Evolutionary conservation across 1,140 invertebrate genomes (phyloP).

Genomic region (Listronotus bonariensis): DNA sequence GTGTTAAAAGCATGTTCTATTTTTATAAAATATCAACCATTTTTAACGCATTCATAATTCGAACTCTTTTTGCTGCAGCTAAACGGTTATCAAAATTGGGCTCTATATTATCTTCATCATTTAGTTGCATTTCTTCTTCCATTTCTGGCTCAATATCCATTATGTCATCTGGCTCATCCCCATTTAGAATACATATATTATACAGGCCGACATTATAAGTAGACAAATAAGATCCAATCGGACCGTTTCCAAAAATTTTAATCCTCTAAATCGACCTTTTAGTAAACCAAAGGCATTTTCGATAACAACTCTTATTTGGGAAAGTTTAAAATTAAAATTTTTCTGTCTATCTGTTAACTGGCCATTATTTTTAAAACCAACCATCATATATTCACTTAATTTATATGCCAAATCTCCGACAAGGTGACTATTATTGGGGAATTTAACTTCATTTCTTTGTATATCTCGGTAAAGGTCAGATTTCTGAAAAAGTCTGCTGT

Average conservation of each 20-base stretch:
- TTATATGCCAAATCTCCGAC: no score
- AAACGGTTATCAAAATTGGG: neutral
- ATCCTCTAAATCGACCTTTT: neutral
- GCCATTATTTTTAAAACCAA: no score
- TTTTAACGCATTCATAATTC: constrained; percentile 4
- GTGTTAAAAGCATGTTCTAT: neutral
- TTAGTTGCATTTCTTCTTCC: neutral
- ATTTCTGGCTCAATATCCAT: constrained; percentile 6
- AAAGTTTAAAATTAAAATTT: no score
- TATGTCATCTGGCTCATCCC: constrained; percentile 6
- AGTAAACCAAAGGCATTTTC: neutral
- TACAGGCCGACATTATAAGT: neutral
- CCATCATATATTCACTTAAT: no score
- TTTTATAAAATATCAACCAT: neutral
- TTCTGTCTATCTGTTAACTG: no score
- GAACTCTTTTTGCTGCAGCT: neutral
- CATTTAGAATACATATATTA: constrained; percentile 8
- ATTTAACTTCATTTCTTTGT: no score
- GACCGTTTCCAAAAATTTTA: neutral
- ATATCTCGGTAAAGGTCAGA: no score
- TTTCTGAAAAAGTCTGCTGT: no score
- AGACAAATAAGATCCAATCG: constrained; percentile 2
- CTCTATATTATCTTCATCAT: neutral
- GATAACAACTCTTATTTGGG: no score
- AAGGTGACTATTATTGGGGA: no score